Base-by-base conservation (phyloP, 2,888 invertebrate species). In the Thecophora atra region DNA sequence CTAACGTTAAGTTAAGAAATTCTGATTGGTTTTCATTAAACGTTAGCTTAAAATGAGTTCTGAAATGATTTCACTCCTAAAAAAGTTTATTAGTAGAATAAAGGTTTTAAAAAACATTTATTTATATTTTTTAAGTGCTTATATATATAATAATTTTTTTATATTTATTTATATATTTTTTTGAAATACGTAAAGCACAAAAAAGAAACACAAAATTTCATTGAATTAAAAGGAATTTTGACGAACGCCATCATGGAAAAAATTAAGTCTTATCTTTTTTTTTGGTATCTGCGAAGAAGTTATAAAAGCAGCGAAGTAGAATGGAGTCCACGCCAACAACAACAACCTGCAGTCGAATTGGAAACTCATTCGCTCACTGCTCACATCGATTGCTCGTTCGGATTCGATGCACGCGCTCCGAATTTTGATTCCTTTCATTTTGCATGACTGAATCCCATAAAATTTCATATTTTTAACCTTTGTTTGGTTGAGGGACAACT, bases 351-450 rank as follows among this genome's bases (percentile, higher is more conserved):
- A 37, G 37, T 11, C 21, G 42, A 7, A n/a, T 21, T 8, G 17
- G 51, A 28, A 62, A 44, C 62, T 21, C 28, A 37, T 28, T 44
- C 52, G n/a, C n/a, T n/a, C n/a, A n/a, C n/a, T n/a, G n/a, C n/a
- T n/a, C 67, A 17, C 72, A 68, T 72, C 64, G 68, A 72, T 72
- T 72, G 69, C 69, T 72, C 58, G 58, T 72, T 72, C 69, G 72
- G 64, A 69, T 64, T 69, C 64, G 47, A 28, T 65, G 65, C 71
- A 65, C 71, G 71, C 65, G 56, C 56, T 24, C 11, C 11, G 42
- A 37, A 13, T 54, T 63, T 28, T 65, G 71, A 71, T 71, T 71
- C 71, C 65, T 65, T 65, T 71, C 71, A 71, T 71, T 71, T 71
- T 71, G 65, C 71, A 65, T 71, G 71, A 71, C 65, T 71, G 56